These are phyloP conservation scores for Pantherophis guttatus DNA, from an alignment of 2,113 vertebrate species.

Conservation along the genomic window DNA sequence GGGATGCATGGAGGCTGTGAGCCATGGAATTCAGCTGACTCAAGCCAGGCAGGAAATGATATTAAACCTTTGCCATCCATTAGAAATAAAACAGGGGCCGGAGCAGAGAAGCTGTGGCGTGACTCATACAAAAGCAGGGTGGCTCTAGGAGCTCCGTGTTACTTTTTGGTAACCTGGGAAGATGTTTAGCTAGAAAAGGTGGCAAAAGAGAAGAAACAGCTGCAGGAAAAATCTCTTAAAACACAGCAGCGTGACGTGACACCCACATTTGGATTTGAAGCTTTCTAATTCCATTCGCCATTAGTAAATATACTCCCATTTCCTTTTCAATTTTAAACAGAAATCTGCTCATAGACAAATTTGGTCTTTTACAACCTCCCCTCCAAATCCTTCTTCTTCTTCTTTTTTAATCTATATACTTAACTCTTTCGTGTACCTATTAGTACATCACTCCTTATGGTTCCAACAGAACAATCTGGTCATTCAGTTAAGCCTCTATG, in stretches of 20 bases:
- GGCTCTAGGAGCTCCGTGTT: neutral
- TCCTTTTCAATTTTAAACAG: neutral
- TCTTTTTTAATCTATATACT: neutral
- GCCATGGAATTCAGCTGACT: slow-evolving; percentile 52
- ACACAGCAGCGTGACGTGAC: neutral
- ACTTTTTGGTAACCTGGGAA: slow-evolving; percentile 8
- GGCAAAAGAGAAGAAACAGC: slow-evolving; percentile 10
- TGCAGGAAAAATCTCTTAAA: neutral
- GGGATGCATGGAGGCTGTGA: slow-evolving; percentile 28
- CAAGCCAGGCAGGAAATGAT: slow-evolving; percentile 55
- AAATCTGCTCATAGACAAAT: neutral
- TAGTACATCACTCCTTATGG: neutral
- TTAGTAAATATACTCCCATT: slow-evolving; percentile 7
- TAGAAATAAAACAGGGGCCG: slow-evolving; percentile 26
- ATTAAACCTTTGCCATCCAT: slow-evolving; percentile 42
- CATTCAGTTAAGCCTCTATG: neutral
- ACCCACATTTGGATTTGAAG: neutral
- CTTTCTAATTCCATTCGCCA: neutral
- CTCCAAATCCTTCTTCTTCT: neutral
- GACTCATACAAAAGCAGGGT: slow-evolving; percentile 48
- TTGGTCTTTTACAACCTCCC: neutral
- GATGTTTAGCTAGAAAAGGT: slow-evolving; percentile 43
- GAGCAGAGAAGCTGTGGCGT: neutral
- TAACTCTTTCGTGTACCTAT: neutral
- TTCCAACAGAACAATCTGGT: neutral